These are phyloP conservation scores for Ceratosolen solmsi DNA, from an alignment of 1,140 invertebrate species.

Conservation along the genomic window DNA sequence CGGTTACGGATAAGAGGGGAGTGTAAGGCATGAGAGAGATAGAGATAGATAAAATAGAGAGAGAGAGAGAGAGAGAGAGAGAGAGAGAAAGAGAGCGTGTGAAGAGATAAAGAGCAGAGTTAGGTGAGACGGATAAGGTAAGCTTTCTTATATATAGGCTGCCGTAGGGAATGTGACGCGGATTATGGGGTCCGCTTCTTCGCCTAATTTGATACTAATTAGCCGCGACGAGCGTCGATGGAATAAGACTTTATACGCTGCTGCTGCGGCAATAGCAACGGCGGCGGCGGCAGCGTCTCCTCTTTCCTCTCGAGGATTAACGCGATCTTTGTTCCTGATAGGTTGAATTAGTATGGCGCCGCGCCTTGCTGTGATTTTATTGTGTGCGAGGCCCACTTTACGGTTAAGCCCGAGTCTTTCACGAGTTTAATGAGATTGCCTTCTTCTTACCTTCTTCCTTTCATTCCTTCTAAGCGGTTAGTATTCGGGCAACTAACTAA, in stretches of 20 bases:
- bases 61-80: too few relatives aligned
- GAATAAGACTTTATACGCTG: neutral
- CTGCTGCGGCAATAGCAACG: too few relatives aligned
- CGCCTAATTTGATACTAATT: slow-evolving; percentile 49
- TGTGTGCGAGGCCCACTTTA: slow-evolving; percentile 5
- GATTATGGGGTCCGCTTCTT: neutral
- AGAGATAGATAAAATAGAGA: too few relatives aligned
- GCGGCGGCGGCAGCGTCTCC: neutral
- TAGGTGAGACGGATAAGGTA: too few relatives aligned
- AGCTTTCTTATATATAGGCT: too few relatives aligned
- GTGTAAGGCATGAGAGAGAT: too few relatives aligned
- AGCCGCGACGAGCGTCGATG: neutral
- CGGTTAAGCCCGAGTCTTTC: neutral
- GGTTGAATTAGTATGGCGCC: slow-evolving; percentile 31
- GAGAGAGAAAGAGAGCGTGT: too few relatives aligned
- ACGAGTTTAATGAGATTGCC: neutral
- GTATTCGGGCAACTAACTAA: neutral
- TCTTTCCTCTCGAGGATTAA: slow-evolving; percentile 16
- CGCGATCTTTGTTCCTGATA: slow-evolving; percentile 41
- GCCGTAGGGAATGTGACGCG: slow-evolving; percentile 6
- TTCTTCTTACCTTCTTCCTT: neutral
- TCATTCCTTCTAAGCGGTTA: neutral
- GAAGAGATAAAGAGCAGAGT: too few relatives aligned
- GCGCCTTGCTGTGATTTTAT: slow-evolving; percentile 31
- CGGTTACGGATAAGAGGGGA: too few relatives aligned